Evolutionary conservation across 2,797 vertebrate genomes (phyloP).

Genomic region (Chrysocyon brachyurus): DNA sequence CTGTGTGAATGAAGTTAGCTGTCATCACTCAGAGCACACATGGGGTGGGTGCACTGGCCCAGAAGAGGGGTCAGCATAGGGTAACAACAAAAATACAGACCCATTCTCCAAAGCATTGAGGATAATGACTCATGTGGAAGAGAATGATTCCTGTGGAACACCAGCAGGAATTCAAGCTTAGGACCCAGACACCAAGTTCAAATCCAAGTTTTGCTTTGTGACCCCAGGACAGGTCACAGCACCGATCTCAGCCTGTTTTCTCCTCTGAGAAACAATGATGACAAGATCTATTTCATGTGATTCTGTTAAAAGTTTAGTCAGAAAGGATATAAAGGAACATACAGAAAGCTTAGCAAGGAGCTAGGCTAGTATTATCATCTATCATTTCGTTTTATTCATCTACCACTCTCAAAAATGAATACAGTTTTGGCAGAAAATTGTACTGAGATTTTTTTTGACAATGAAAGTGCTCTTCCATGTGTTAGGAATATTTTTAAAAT

Average conservation of each 20-base stretch:
- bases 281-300: neutral
- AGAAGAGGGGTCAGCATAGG: neutral
- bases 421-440: neutral
- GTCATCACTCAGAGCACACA: neutral
- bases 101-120: neutral
- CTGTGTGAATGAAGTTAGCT: neutral
- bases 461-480: neutral
- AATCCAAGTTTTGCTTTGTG: neutral
- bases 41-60: fast-evolving
- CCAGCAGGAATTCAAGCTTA: neutral
- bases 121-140: neutral
- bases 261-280: neutral
- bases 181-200: neutral
- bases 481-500: neutral
- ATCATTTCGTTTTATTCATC: neutral
- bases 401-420: neutral
- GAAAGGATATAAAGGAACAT: neutral
- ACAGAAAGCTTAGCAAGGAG: neutral
- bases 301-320: neutral
- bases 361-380: neutral
- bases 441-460: neutral
- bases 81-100: neutral
- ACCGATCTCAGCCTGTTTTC: neutral
- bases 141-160: neutral
- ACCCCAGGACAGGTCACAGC: neutral